Evolutionary conservation across 2,113 vertebrate species (phyloP).

Genomic region (Trogon melanurus): DNA sequence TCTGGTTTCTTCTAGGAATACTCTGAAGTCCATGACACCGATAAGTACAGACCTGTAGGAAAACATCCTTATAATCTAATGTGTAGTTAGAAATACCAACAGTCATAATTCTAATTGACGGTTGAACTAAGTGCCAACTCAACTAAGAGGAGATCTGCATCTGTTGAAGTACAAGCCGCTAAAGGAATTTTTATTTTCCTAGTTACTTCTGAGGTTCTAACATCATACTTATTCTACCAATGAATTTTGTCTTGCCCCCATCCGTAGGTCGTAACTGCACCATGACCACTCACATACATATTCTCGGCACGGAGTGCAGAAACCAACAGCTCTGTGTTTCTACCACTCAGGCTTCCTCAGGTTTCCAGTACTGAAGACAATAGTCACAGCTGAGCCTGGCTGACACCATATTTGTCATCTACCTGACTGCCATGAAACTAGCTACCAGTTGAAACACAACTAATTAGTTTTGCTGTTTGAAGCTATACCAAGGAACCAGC

Average conservation of each 20-base stretch:
- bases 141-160: background rate
- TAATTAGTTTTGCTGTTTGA: too few relatives aligned
- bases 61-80: background rate
- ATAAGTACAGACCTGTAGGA: background rate
- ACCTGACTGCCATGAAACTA: background rate
- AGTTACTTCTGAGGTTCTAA: background rate
- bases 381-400: background rate
- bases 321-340: background rate
- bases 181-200: background rate
- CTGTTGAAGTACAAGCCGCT: background rate
- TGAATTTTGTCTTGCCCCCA: background rate
- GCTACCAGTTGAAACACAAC: background rate
- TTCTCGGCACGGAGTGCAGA: rapidly evolving
- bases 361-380: background rate
- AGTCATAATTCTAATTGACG: background rate
- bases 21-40: background rate
- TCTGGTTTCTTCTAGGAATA: background rate
- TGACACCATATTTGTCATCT: background rate
- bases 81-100: background rate
- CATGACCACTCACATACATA: rapidly evolving
- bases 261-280: background rate
- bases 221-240: background rate
- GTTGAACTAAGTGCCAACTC: background rate
- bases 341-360: background rate
- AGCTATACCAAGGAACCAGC: too few relatives aligned